Evolutionary conservation across 2,888 invertebrate genomes (phyloP).

Genomic region (Thyatira batis): DNA sequence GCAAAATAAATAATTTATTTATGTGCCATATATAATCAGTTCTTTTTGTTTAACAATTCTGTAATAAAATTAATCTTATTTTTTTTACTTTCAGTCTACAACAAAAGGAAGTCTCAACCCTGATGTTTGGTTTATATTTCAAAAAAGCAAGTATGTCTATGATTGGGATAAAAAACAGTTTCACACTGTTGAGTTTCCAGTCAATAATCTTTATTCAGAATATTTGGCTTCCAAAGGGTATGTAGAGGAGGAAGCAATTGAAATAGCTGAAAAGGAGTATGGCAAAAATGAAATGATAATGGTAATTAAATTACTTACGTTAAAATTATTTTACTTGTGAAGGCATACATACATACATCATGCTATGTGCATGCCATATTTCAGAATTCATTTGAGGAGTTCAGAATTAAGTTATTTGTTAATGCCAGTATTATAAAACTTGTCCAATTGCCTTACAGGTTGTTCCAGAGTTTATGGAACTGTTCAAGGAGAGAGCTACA

Average conservation of each 20-base stretch:
- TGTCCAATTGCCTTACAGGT: too few relatives aligned
- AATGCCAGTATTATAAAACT: too few relatives aligned
- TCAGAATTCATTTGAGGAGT: too few relatives aligned
- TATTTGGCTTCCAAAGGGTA: conserved; percentile 94
- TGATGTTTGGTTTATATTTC: conserved; percentile 95
- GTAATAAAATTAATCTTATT: neutral
- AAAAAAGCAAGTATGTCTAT: conserved; percentile 98
- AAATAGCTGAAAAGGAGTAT: conserved; percentile 89
- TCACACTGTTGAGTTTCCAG: conserved; percentile 92
- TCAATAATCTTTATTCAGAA: conserved; percentile 85
- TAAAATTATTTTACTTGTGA: too few relatives aligned
- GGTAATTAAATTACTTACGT: too few relatives aligned
- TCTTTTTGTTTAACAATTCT: too few relatives aligned
- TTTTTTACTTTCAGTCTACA: conserved; percentile 54
- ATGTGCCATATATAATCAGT: too few relatives aligned
- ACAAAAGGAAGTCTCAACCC: conserved; percentile 73
- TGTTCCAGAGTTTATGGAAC: conserved; percentile 97
- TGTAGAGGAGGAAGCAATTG: conserved; percentile 90
- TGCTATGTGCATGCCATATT: too few relatives aligned
- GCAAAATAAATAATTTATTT: too few relatives aligned
- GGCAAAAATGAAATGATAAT: conserved; percentile 93
- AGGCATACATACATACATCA: too few relatives aligned
- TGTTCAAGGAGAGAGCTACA: conserved; percentile 98
- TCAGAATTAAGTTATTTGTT: too few relatives aligned
- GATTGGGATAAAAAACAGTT: conserved; percentile 91